Base-by-base conservation (phyloP, 2,888 invertebrate genomes). In the Meghimatium bilineatum region DNA sequence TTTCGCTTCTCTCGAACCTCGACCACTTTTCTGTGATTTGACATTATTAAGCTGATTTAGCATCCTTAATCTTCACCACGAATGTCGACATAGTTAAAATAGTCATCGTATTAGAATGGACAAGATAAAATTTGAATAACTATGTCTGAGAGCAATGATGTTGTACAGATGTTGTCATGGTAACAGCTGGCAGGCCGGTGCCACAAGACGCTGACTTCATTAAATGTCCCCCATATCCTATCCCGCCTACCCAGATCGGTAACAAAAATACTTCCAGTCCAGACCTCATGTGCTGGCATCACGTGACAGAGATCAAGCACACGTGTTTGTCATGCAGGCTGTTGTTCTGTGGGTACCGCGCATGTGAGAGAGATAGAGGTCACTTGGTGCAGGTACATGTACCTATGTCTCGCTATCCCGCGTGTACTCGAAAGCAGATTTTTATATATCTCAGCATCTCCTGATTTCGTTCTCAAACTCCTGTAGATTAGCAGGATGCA, bases 261-360 rank as follows among this genome's bases (percentile, higher is more conserved):
- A 56, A 56, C 17, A 56, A 14, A 56, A 56, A 6, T 56, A 56
- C 23, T 63, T 63, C 63, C 5, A 63, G 63, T n/a, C n/a, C 63
- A 17, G 63, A n/a, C n/a, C 63, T 29, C 63, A 63, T n/a, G 63
- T 63, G 63, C 63, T 63, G 63, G n/a, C 63, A 63, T 63, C 63
- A 63, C 63, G 63, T 63, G 63, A 63, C 63, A 63, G 63, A 63
- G 6, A 63, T 63, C 63, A 63, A 20, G 20, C 56, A 56, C 56
- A 56, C 17, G 56, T 56, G 56, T 56, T 56, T 56, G 23, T 56
- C 14, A 14, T 56, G 56, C 56, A 56, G 8, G 56, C 3, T 20
- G 23, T 23, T 56, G 56, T 56, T 56, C 20, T 17, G n/a, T 8
- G 26, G n/a, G 63, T n/a, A 5, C 6, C n/a, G 63, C 2, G 63